phyloP scores from a whole-genome alignment of 2,888 invertebrate genomes.

The Andrena trimmerana region DNA sequence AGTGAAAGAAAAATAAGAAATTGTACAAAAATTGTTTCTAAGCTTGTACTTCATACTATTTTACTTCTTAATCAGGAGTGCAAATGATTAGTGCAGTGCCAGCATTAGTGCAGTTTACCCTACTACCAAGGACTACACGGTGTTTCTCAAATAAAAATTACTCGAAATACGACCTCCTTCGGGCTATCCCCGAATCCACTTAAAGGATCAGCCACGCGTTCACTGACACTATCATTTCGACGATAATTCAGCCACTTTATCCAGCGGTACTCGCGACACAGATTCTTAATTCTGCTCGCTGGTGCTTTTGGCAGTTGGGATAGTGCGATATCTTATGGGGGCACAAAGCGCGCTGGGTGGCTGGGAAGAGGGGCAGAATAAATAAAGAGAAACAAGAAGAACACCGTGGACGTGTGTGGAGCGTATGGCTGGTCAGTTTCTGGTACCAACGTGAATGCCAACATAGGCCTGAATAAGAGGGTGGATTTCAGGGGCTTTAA shows the following conservation, averaged over 20 bases:
- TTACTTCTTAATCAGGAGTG: too few relatives aligned
- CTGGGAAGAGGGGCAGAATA: slow-evolving; percentile 58
- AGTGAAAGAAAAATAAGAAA: too few relatives aligned
- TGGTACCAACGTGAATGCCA: slow-evolving; percentile 71
- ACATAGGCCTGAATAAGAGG: slow-evolving; percentile 71
- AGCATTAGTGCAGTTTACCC: too few relatives aligned
- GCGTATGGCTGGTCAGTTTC: slow-evolving; percentile 63
- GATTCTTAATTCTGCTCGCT: slow-evolving; percentile 30
- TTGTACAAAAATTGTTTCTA: too few relatives aligned
- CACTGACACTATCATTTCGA: background rate
- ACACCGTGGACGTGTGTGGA: slow-evolving; percentile 33
- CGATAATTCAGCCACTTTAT: background rate
- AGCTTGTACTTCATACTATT: too few relatives aligned
- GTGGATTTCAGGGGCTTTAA: slow-evolving; percentile 73
- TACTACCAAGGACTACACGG: too few relatives aligned
- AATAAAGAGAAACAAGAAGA: slow-evolving; percentile 67
- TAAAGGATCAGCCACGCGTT: background rate
- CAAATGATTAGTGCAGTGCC: too few relatives aligned
- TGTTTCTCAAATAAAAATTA: too few relatives aligned
- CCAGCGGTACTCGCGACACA: background rate
- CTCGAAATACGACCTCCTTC: too few relatives aligned
- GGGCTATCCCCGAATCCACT: too few relatives aligned
- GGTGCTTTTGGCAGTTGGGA: slow-evolving; percentile 41
- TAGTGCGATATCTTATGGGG: slow-evolving; percentile 43
- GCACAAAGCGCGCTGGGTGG: slow-evolving; percentile 13